Evolutionary conservation across 2,888 invertebrate genomes (phyloP).

Genomic region (Nebria salina): DNA sequence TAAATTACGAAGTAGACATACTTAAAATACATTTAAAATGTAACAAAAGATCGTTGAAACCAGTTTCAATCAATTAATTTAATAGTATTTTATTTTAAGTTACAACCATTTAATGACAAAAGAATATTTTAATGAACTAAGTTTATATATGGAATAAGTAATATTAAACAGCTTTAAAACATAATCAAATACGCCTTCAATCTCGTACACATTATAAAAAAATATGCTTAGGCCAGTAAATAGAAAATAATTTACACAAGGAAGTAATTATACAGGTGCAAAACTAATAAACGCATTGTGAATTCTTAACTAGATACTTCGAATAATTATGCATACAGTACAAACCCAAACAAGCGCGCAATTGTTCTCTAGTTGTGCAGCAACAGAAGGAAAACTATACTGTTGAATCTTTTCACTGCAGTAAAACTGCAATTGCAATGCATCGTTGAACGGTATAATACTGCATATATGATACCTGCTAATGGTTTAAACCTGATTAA

Average conservation of each 20-base stretch:
- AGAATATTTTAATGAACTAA: no score
- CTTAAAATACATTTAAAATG: no score
- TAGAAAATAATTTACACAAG: slow-evolving; percentile 2
- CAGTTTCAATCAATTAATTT: no score
- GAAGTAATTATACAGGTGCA: slow-evolving; percentile 4
- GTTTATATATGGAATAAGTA: no score
- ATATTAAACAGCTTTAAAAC: background rate
- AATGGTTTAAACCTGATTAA: background rate
- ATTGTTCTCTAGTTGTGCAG: background rate
- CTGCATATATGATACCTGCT: background rate
- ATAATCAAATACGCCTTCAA: no score
- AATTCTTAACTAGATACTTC: background rate
- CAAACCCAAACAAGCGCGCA: background rate
- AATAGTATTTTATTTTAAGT: no score
- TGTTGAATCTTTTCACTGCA: background rate
- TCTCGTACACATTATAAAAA: background rate
- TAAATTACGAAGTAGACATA: no score
- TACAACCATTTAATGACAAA: no score
- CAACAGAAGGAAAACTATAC: background rate
- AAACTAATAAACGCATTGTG: slow-evolving; percentile 17
- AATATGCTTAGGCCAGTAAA: background rate
- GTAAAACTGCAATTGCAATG: background rate
- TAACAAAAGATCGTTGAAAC: no score
- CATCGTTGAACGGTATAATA: background rate
- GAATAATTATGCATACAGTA: background rate